These are phyloP conservation scores for Lamproptera curius DNA, from an alignment of 2,888 invertebrate species.

Conservation along the genomic window DNA sequence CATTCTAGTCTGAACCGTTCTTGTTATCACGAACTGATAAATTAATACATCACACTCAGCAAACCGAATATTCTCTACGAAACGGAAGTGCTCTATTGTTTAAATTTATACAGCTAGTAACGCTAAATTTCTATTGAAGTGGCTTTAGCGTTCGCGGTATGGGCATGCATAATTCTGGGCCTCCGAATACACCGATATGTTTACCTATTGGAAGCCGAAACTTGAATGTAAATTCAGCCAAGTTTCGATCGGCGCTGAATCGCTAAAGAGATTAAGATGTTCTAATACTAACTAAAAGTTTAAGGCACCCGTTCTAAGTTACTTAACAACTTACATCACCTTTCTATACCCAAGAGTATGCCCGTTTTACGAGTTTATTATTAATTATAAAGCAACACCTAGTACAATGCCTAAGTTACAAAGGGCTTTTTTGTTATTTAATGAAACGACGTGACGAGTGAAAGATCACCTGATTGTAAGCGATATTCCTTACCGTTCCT, in stretches of 20 bases:
- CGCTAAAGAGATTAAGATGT: conserved; percentile 12
- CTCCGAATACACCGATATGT: conserved; percentile 38
- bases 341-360: background rate
- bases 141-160: conserved; percentile 31
- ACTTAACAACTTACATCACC: background rate
- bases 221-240: conserved; percentile 45
- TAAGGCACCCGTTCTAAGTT: background rate
- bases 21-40: background rate
- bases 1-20: too few relatives aligned
- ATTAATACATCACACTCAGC: background rate
- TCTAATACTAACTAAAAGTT: conserved; percentile 1
- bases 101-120: conserved; percentile 39
- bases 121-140: conserved; percentile 57
- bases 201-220: conserved; percentile 47
- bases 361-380: background rate
- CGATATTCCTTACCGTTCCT: too few relatives aligned
- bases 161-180: conserved; percentile 48
- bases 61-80: conserved; percentile 9
- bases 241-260: conserved; percentile 26
- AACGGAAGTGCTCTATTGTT: conserved; percentile 45
- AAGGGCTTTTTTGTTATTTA: too few relatives aligned
- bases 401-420: too few relatives aligned
- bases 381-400: too few relatives aligned
- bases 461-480: too few relatives aligned
- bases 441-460: too few relatives aligned